phyloP scores from a whole-genome alignment of 2,797 vertebrate genomes.

The Limosa lapponica region DNA sequence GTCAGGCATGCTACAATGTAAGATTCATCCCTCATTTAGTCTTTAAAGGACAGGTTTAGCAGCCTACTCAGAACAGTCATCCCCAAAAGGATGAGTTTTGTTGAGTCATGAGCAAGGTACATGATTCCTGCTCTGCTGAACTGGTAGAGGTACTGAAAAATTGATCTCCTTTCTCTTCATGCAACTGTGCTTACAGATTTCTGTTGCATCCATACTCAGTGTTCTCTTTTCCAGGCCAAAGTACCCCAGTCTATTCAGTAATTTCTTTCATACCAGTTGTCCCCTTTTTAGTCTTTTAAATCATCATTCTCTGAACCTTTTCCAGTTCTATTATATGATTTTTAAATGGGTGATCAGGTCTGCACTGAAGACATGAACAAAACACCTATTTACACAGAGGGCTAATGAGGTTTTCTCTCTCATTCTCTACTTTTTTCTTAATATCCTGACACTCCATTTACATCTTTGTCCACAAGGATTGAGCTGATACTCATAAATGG shows the following conservation, averaged over 20 bases:
- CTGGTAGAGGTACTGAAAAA: background rate
- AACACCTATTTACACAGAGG: background rate
- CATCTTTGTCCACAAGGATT: background rate
- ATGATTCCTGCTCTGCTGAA: rapidly evolving
- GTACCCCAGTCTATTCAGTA: background rate
- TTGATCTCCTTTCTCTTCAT: background rate
- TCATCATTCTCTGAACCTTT: background rate
- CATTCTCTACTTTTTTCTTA: background rate
- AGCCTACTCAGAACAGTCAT: background rate
- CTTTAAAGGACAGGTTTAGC: background rate
- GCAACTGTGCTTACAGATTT: background rate
- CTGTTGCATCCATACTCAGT: background rate
- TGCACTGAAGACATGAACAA: background rate
- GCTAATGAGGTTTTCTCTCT: background rate
- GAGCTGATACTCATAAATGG: background rate
- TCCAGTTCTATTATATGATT: background rate
- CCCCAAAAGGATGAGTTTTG: background rate
- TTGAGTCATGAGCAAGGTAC: background rate
- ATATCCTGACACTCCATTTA: background rate
- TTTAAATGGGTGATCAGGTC: background rate
- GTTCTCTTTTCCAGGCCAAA: background rate
- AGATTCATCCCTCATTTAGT: background rate
- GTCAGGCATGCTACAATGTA: background rate
- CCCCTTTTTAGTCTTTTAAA: background rate
- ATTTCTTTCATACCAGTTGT: background rate